phyloP scores from a whole-genome alignment of 2,797 vertebrate genomes.

The Bradypodion ventrale region DNA sequence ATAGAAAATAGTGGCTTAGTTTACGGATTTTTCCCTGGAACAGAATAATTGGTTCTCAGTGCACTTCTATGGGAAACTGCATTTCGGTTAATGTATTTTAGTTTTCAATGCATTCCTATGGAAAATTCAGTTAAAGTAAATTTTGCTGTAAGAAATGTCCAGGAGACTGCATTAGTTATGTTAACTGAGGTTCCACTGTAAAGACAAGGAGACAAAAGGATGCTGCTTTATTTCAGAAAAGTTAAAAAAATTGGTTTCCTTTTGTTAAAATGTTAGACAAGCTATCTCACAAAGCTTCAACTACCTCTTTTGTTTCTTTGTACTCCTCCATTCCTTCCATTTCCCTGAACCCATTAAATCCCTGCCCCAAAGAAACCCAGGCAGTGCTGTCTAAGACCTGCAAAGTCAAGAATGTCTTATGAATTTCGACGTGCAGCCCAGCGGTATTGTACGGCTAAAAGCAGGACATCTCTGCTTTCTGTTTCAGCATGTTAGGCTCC shows the following conservation, averaged over 20 bases:
- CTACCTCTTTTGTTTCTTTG: neutral
- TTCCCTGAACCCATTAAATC: neutral
- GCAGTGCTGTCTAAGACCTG: neutral
- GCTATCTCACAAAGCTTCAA: neutral
- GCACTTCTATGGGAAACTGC: no score
- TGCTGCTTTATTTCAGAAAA: neutral
- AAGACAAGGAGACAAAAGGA: no score
- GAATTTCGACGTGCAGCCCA: neutral
- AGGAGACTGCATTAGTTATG: no score
- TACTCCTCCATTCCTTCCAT: neutral
- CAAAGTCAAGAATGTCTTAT: neutral
- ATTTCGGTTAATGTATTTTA: no score
- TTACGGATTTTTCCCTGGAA: no score
- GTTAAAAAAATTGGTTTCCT: neutral
- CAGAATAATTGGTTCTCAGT: no score
- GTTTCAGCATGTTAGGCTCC: neutral
- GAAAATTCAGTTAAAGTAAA: no score
- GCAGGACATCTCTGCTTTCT: constrained; percentile 16
- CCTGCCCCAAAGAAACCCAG: neutral
- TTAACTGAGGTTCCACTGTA: no score
- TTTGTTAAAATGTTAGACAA: neutral
- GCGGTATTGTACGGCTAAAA: neutral
- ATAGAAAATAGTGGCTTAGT: no score
- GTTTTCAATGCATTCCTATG: no score
- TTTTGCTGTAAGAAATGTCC: no score